These are phyloP conservation scores for Onthophagus sagittarius DNA, from an alignment of 2,888 invertebrate species.

Conservation along the genomic window DNA sequence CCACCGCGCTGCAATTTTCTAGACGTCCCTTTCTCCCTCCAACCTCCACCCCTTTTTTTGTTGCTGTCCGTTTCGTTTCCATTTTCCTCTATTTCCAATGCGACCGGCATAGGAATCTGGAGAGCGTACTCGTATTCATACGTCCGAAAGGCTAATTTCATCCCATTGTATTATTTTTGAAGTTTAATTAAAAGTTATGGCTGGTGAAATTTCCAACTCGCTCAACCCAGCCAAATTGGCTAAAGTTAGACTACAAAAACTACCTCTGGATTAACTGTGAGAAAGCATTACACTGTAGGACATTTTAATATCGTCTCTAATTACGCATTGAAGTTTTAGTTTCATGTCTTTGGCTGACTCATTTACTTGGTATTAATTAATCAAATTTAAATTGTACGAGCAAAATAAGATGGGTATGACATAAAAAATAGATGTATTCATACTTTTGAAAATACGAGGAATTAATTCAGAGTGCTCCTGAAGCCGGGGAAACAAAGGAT, in stretches of 20 bases:
- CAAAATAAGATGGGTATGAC: not conserved
- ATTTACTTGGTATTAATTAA: not conserved
- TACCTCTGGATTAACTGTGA: not conserved
- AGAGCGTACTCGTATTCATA: conserved; percentile 12
- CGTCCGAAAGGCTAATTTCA: conserved; percentile 36
- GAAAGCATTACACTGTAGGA: not conserved
- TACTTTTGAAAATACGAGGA: not conserved
- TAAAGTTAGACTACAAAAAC: not conserved
- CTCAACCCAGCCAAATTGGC: conserved; percentile 35
- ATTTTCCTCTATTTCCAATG: conserved; percentile 1
- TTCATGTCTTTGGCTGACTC: not conserved
- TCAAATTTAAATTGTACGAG: not conserved
- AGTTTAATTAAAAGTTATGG: conserved; percentile 45
- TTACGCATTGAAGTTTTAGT: not conserved
- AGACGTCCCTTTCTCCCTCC: not conserved
- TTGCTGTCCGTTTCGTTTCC: not conserved
- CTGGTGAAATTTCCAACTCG: conserved; percentile 28
- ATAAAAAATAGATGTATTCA: not conserved
- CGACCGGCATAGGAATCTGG: not conserved
- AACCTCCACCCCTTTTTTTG: not conserved
- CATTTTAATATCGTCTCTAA: not conserved
- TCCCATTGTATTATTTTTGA: conserved; percentile 40
- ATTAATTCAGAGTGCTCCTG: not conserved
- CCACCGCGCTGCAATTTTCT: conserved; percentile 1
- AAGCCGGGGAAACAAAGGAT: not conserved